Evolutionary conservation across 2,797 vertebrate genomes (phyloP), one percentile per base, ranked within the genome.

Genomic region (Poliocrania exsul): DNA sequence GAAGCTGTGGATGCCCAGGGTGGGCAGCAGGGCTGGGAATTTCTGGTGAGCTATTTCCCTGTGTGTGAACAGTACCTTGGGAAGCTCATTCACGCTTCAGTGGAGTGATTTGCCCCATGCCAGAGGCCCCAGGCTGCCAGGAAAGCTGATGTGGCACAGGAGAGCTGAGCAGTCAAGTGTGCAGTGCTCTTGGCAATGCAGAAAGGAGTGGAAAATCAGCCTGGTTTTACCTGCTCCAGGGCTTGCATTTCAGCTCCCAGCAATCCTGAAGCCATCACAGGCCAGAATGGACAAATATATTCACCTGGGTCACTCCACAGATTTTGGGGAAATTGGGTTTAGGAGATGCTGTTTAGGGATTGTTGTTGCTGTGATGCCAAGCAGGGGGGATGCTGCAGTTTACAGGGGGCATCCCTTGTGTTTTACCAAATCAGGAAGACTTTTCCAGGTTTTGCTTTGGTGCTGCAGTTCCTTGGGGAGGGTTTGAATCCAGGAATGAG

Each of bases 91-190:
- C 46, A 9, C 1, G 1, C 28, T 44, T 14, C 29, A 11, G 29
- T n/a, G 8, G 72, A 25, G 28, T 1, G 0, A 2, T 44, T 38
- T 28, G 8, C 19, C 51, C 25, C 0, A 0, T 1, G 5, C 29
- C 42, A 15, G 49, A 71, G 11, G 33, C 53, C n/a, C 37, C 2
- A 0, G 54, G 16, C 2, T 42, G 37, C 62, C 0, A 1, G 57
- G 5, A 44, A 28, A 6, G 40, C 72, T 37, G 51, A 42, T 4
- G 53, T 10, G 18, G 26, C 11, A 6, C 2, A 7, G 77, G 49
- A 38, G 25, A 54, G 38, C 58, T 18, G 18, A 46, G 35, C 58
- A 25, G 49, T 3, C 1, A 15, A 37, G 62, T 1, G 0, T 13
- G 44, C 10, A 2, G 11, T 15, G 86, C 58, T 56, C 54, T 64